These are phyloP conservation scores for Hycleus cichorii DNA, from an alignment of 1,140 invertebrate species.

Conservation along the genomic window DNA sequence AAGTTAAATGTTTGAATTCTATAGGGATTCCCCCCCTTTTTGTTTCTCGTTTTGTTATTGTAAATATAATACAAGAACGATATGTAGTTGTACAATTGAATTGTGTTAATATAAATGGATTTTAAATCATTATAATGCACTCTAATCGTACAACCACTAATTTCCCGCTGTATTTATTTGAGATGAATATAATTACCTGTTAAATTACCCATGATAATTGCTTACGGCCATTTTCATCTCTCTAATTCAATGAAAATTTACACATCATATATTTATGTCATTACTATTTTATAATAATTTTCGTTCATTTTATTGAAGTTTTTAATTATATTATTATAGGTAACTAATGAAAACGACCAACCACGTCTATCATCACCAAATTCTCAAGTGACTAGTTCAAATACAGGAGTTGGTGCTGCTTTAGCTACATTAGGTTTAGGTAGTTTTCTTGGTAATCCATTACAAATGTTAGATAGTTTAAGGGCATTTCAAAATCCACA, in stretches of 20 bases:
- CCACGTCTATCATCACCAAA: constrained; percentile 48
- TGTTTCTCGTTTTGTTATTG: not conserved
- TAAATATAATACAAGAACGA: too few species aligned
- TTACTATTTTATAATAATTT: not conserved
- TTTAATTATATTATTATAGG: constrained; percentile 22
- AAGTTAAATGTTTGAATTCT: constrained; percentile 34
- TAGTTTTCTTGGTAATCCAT: constrained; percentile 52
- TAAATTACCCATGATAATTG: constrained; percentile 18
- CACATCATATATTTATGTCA: not conserved
- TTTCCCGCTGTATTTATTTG: constrained; percentile 15
- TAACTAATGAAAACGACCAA: constrained; percentile 46
- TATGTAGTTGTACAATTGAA: not conserved
- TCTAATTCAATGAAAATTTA: constrained; percentile 2
- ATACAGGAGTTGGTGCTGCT: constrained; percentile 49
- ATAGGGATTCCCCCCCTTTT: constrained; percentile 20
- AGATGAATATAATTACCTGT: constrained; percentile 18
- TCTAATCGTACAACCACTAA: constrained; percentile 12
- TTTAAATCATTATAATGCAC: constrained; percentile 8
- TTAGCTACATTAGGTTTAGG: constrained; percentile 51
- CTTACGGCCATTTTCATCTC: constrained; percentile 1
- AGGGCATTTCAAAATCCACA: constrained; percentile 46
- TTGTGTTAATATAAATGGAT: not conserved
- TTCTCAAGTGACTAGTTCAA: constrained; percentile 48
- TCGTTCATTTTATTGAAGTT: not conserved
- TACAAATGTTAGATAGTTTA: constrained; percentile 56